Evolutionary conservation across 2,888 invertebrate species (phyloP).

Genomic region (Eupithecia abbreviata): DNA sequence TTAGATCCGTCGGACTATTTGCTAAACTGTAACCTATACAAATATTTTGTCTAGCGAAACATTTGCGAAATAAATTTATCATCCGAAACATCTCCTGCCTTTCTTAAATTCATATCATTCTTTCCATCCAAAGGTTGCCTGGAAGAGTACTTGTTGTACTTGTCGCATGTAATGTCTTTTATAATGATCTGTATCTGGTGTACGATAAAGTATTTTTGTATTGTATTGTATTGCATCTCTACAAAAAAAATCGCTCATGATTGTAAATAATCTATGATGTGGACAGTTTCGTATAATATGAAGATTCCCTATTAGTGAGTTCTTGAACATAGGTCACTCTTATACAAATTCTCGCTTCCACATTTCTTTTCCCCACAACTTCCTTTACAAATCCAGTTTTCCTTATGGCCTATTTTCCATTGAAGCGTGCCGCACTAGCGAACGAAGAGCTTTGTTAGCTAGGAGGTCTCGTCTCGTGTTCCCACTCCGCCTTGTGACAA

Average conservation of each 20-base stretch:
- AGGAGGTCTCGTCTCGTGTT: conserved; percentile 44
- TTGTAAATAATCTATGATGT: neutral
- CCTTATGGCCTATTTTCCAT: conserved; percentile 71
- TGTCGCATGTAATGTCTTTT: too few species aligned
- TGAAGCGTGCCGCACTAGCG: conserved; percentile 59
- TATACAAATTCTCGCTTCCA: neutral
- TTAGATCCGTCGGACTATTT: conserved; percentile 51
- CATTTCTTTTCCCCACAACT: conserved; percentile 60
- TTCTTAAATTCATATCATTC: too few species aligned
- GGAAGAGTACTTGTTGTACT: too few species aligned
- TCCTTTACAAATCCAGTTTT: conserved; percentile 60
- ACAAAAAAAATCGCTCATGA: neutral
- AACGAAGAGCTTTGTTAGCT: conserved; percentile 49
- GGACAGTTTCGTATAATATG: neutral
- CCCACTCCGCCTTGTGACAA: conserved; percentile 10
- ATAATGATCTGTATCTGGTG: too few species aligned
- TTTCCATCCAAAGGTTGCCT: too few species aligned
- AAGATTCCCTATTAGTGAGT: neutral
- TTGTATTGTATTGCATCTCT: too few species aligned
- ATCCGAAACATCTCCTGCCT: neutral
- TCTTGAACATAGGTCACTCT: neutral
- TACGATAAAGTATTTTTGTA: too few species aligned
- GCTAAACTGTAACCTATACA: conserved; percentile 27
- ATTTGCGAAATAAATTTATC: neutral
- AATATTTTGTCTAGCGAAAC: neutral